phyloP scores from a whole-genome alignment of 2,888 invertebrate genomes.

The Synergus umbraculus region DNA sequence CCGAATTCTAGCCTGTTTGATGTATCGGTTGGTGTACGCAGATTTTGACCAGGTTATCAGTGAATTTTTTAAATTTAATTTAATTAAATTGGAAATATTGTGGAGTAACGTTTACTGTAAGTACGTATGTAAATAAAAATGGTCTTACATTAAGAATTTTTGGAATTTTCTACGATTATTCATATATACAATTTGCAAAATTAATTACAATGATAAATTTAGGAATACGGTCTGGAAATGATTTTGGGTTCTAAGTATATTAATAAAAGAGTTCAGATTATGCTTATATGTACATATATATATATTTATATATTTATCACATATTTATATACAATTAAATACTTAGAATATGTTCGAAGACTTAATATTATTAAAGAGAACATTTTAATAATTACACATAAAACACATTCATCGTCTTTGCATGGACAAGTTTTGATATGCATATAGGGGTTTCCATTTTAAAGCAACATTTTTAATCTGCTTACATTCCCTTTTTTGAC shows the following conservation, averaged over 20 bases:
- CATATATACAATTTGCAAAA: not conserved
- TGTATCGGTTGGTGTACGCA: slow-evolving; percentile 51
- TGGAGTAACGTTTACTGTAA: not conserved
- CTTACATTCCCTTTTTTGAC: not conserved
- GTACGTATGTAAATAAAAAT: slow-evolving; percentile 2
- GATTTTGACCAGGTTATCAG: not conserved
- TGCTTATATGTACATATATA: slow-evolving; percentile 63
- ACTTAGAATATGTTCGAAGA: slow-evolving; percentile 70
- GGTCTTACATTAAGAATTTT: not conserved
- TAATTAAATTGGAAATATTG: not conserved
- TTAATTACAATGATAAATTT: not conserved
- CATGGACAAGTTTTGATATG: slow-evolving; percentile 62
- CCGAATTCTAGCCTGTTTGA: slow-evolving; percentile 62
- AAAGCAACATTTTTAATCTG: slow-evolving; percentile 4
- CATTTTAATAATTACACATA: slow-evolving; percentile 68
- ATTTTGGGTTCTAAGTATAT: not conserved
- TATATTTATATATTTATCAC: slow-evolving; percentile 68
- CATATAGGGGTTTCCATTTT: slow-evolving; percentile 32
- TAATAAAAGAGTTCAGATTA: not conserved
- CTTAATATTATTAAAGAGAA: slow-evolving; percentile 71
- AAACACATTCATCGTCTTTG: slow-evolving; percentile 70
- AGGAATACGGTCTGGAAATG: no score
- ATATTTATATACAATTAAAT: slow-evolving; percentile 73
- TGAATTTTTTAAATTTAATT: not conserved
- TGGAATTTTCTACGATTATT: not conserved